Evolutionary conservation across 2,113 vertebrate genomes (phyloP), one percentile per base, ranked within the genome.

Genomic region (Amblyornis subalaris): DNA sequence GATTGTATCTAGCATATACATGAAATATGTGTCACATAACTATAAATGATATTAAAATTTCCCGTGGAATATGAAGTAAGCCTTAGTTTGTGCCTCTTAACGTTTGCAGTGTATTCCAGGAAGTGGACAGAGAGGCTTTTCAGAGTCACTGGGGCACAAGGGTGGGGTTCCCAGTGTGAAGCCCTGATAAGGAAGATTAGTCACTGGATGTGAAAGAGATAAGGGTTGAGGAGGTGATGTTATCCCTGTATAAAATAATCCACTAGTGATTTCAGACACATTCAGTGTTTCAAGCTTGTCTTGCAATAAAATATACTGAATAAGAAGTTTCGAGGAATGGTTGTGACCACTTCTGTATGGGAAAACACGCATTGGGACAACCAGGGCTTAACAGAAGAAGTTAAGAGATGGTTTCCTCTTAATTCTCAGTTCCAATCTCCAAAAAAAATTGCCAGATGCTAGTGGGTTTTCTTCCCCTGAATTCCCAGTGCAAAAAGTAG

Each of bases 131-230:
- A 77, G 77, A 67, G 45, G 45, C 47, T 57, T 88, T 93, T 81
- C 47, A 26, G 79, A 90, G 93, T 42, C 76, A 24, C 84, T 81
- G 44, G 73, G 81, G 54, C 72, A 55, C 1, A 6, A 91, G 95
- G 96, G 94, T 88, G 96, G 94, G 54, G 95, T 76, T 93, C 75
- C 72, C 54, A 44, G 67, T 92, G 96, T 74, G 82, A 78, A 96
- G 90, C 82, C 47, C 4, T 3, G 94, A 86, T 96, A 94, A 96
- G 92, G 82, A 74, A 78, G 85, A 96, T 96, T 79, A 88, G 88
- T 94, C 85, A 77, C 78, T 96, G 96, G 79, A 93, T 93, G 92
- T 42, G 35, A n/a, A 53, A 54, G 88, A 90, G 95, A 88, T 83
- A 86, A 83, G 48, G 12, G 61, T 51, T 72, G 42, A 95, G 82